Evolutionary conservation across 2,888 invertebrate genomes (phyloP).

Genomic region (Formica aserva): DNA sequence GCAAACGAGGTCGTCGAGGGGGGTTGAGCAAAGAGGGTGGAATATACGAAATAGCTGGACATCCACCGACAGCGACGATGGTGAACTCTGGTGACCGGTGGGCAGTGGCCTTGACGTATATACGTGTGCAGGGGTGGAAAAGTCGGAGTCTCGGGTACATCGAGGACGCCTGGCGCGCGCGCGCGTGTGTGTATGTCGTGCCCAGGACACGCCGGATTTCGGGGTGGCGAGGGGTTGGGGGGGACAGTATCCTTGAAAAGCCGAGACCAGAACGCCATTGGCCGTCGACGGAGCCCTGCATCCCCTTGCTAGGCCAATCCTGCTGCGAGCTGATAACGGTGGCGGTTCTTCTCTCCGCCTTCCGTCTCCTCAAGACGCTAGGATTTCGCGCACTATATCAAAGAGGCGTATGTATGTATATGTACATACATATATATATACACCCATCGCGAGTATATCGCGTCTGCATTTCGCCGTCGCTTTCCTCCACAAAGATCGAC

Average conservation of each 20-base stretch:
- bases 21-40: constrained; percentile 57
- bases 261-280: constrained; percentile 84
- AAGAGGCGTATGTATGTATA: constrained; percentile 15
- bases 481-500: constrained; percentile 61
- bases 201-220: constrained; percentile 69
- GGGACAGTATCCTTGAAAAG: constrained; percentile 82
- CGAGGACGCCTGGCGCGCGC: constrained; percentile 33
- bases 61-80: constrained; percentile 20
- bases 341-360: constrained; percentile 81
- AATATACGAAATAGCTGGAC: constrained; percentile 54
- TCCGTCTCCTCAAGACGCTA: constrained; percentile 85
- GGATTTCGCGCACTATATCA: constrained; percentile 71
- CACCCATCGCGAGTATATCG: constrained; percentile 57
- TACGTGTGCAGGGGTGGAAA: constrained; percentile 51
- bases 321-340: constrained; percentile 82
- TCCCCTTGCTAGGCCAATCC: constrained; percentile 82
- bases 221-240: constrained; percentile 37
- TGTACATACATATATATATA: not conserved
- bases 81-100: constrained; percentile 68
- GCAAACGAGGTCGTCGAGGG: constrained; percentile 26
- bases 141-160: constrained; percentile 48
- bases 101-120: constrained; percentile 76
- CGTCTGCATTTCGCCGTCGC: constrained; percentile 35
- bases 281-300: constrained; percentile 72
- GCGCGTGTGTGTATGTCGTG: constrained; percentile 35